A percentile compares a stretch with the other conserved stretches of the same genome.
Evolutionary conservation across 2,888 invertebrate genomes (phyloP).

Genomic region (Polydrusus pterygomalis): DNA sequence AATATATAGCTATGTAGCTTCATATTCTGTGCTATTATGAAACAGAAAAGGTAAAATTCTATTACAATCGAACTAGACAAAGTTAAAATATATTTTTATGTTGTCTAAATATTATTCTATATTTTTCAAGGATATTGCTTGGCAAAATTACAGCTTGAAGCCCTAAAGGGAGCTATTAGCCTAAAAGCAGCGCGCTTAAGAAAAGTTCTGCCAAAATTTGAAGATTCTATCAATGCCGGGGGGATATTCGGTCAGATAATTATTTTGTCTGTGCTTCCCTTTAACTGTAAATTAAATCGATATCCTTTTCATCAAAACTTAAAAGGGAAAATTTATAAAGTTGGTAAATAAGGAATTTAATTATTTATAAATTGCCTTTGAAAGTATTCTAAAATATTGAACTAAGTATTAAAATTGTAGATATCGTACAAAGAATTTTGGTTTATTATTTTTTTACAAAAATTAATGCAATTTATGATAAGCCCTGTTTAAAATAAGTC

Average conservation of each 20-base stretch:
- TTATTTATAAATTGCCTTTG: background rate
- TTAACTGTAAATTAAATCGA: constrained; percentile 1
- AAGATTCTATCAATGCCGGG: constrained; percentile 7
- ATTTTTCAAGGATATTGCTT: background rate
- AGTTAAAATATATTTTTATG: background rate
- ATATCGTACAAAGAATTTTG: too few species aligned
- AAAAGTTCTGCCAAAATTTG: constrained; percentile 4
- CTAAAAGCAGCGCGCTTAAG: constrained; percentile 4
- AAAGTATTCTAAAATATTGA: background rate
- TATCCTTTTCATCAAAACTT: background rate
- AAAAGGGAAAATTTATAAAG: constrained; percentile 1
- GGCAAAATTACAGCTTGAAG: background rate
- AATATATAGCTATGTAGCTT: too few species aligned
- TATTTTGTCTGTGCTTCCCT: constrained; percentile 1
- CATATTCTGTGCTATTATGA: too few species aligned
- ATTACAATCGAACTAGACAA: too few species aligned
- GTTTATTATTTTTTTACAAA: too few species aligned
- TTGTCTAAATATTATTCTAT: background rate
- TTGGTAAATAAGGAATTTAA: background rate
- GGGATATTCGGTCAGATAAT: constrained; percentile 12
- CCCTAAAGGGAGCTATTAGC: constrained; percentile 3
- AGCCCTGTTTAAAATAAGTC: too few species aligned
- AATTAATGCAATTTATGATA: too few species aligned
- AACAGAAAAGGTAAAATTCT: too few species aligned
- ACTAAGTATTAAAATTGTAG: background rate